These are phyloP conservation scores for Clarias gariepinus DNA, from an alignment of 2,113 vertebrate species.

Conservation along the genomic window DNA sequence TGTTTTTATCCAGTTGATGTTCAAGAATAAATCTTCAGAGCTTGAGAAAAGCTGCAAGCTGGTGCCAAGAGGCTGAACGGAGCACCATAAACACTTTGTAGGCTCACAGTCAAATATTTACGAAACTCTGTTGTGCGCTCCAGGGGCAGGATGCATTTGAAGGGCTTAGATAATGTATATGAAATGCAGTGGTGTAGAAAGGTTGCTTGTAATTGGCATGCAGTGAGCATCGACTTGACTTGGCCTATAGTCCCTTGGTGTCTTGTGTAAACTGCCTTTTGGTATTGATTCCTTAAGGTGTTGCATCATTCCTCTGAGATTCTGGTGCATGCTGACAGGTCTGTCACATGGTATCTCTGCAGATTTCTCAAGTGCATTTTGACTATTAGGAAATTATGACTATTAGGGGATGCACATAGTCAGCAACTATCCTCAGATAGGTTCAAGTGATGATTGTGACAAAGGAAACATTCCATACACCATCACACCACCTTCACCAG, in stretches of 20 bases:
- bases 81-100: constrained; percentile 58
- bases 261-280: background rate
- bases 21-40: constrained; percentile 28
- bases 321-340: background rate
- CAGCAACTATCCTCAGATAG: background rate
- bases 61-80: constrained; percentile 48
- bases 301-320: background rate
- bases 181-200: constrained; percentile 46
- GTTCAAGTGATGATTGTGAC: background rate
- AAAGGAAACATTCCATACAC: background rate
- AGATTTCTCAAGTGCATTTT: background rate
- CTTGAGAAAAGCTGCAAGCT: constrained; percentile 37
- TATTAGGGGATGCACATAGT: background rate
- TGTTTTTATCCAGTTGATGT: constrained; percentile 13
- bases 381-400: background rate
- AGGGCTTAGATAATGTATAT: constrained; percentile 53
- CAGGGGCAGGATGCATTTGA: constrained; percentile 58
- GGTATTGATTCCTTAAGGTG: background rate
- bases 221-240: background rate
- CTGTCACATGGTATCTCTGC: background rate
- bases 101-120: constrained; percentile 64
- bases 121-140: constrained; percentile 52
- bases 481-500: background rate
- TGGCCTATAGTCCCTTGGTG: background rate
- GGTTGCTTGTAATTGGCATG: constrained; percentile 56